Conservation (phyloP, 1,140 invertebrate species). For the Samia ricini region DNA sequence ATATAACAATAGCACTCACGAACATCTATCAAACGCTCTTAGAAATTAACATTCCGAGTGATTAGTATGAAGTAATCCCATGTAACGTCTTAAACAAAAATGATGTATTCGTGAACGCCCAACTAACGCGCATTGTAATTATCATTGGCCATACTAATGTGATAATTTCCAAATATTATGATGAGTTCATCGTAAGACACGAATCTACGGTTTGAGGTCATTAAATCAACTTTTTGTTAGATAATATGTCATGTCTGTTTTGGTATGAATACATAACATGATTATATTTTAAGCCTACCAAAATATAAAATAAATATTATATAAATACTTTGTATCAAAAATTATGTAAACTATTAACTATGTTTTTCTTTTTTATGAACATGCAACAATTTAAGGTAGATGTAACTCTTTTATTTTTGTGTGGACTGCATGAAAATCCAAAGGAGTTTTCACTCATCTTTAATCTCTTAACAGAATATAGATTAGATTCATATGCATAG, state of each 20-base stretch:
- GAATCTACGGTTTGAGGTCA: constrained; percentile 32
- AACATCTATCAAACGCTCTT: constrained; percentile 48
- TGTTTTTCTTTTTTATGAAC: no score
- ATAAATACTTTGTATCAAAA: no score
- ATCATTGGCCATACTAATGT: constrained; percentile 61
- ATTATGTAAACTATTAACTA: no score
- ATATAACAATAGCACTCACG: constrained; percentile 42
- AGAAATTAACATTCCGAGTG: constrained; percentile 52
- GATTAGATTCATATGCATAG: no score
- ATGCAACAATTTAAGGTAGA: no score
- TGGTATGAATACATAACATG: neutral
- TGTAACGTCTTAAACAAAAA: constrained; percentile 69
- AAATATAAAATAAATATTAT: neutral
- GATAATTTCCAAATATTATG: constrained; percentile 58
- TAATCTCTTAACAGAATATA: no score
- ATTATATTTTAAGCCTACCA: neutral
- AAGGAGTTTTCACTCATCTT: no score
- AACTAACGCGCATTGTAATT: constrained; percentile 58
- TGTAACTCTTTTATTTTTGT: no score
- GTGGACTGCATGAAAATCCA: no score
- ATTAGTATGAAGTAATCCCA: constrained; percentile 48
- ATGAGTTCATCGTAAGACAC: constrained; percentile 62
- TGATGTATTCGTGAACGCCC: constrained; percentile 70
- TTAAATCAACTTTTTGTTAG: constrained; percentile 35
- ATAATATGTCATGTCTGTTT: constrained; percentile 23